Evolutionary conservation across 2,113 vertebrate species (phyloP), one percentile per base, ranked within the genome.

Genomic region (Octodon degus): DNA sequence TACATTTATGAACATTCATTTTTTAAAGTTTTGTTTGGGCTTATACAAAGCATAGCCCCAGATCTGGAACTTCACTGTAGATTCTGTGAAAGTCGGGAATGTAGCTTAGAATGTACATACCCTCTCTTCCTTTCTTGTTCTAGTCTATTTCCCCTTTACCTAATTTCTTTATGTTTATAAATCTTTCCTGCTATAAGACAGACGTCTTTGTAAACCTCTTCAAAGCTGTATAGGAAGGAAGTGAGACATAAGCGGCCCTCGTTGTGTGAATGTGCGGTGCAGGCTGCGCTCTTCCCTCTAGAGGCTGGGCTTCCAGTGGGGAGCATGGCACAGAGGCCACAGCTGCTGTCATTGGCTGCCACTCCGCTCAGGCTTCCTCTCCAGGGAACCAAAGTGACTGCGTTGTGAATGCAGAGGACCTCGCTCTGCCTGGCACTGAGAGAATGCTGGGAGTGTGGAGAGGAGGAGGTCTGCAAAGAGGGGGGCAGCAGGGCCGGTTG

Each of bases 1-100:
- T 37, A 43, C 13, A 32, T 90, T 92, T 94, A 81, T 25, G 85
- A 80, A 87, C 91, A 86, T 84, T 67, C 2, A 58, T 67, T 95
- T 88, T 85, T 22, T 94, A 74, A 40, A 74, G 1, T 92, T 89
- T 86, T 81, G 53, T 77, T 85, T 93, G 82, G 86, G 50, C 60
- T 7, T 20, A 60, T 85, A 86, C 50, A 74, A 95, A 96, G 81
- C 68, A 76, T 53, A 82, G 82, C 87, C 34, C 34, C 86, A 55
- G 85, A 81, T 93, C 55, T 92, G 90, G 86, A 74, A 74, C 37
- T 24, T 40, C 47, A 25, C 67, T 91, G 12, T 53, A 88, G 81
- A 89, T 53, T 81, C 89, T 22, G 17, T 62, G 43, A 92, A 81
- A 68, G 65, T 3, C 14, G 40, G 25, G 25, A 6, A 2, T 34